Percentiles rank a stretch among this genome's conserved stretches.
phyloP scores from a whole-genome alignment of 2,888 invertebrate genomes.

The Chamaedrilus cognettii region DNA sequence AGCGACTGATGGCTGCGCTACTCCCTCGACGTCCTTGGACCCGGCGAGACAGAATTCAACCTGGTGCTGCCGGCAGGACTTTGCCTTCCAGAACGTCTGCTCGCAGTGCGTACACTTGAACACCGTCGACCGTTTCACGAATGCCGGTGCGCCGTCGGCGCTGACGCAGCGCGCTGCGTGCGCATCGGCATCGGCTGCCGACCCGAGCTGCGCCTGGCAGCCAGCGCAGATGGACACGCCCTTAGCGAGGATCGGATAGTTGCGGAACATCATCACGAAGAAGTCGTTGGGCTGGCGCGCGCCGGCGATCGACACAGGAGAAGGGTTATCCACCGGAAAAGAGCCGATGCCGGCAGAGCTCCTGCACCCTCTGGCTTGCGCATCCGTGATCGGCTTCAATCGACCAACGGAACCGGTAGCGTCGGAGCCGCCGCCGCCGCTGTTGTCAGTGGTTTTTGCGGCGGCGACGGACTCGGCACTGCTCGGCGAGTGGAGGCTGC shows the following conservation, averaged over 20 bases:
- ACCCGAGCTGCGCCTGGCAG: slow-evolving; percentile 14
- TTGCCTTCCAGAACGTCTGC: slow-evolving; percentile 25
- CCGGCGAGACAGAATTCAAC: slow-evolving; percentile 13
- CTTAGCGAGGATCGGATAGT: slow-evolving; percentile 23
- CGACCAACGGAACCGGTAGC: no score
- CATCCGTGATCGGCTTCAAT: no score
- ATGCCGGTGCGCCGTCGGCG: neutral
- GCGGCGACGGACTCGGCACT: no score
- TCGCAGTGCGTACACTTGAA: slow-evolving; percentile 28
- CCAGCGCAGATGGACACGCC: slow-evolving; percentile 16
- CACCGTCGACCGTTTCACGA: slow-evolving; percentile 19
- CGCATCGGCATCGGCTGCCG: slow-evolving; percentile 14
- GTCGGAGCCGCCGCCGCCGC: no score
- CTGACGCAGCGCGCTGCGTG: slow-evolving; percentile 1
- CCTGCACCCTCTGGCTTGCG: no score
- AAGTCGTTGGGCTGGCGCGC: slow-evolving; percentile 24
- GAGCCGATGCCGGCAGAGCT: no score
- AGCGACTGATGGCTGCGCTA: slow-evolving; percentile 14
- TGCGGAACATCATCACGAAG: slow-evolving; percentile 25
- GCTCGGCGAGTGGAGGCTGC: no score
- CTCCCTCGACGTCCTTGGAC: slow-evolving; percentile 12
- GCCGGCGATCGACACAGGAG: no score
- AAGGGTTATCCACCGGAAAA: no score
- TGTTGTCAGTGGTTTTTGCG: no score
- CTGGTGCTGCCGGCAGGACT: slow-evolving; percentile 24